Evolutionary conservation across 2,797 vertebrate genomes (phyloP), one percentile per base, ranked within the genome.

Genomic region (Anisognathus igniventris): DNA sequence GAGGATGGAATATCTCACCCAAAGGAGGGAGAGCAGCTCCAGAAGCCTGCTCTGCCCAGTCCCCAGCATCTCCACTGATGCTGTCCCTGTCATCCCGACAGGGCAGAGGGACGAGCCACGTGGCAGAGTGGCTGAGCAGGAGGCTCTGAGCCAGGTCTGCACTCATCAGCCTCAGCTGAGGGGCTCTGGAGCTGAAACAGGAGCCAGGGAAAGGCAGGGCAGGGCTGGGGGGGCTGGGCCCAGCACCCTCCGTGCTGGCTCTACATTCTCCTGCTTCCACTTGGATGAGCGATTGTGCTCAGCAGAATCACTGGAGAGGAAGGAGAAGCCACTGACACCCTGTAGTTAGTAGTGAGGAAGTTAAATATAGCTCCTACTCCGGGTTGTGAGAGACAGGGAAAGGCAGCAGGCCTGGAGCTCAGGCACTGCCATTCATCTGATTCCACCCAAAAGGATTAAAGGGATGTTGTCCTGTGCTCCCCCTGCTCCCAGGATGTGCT

Each of bases 261-360:
- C 79, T 71, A 33, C 79, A 18, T 65, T 67, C 24, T 51, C 58
- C 56, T 81, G 1, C 88, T 95, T 90, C 74, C 66, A 61, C 89
- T 86, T 79, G 82, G 68, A 72, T 74, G 91, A 96, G 39, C 25
- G 50, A 70, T 37, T 68, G 66, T 7, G 2, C 84, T 88, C 1
- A 1, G 40, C 78, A 67, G 90, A 84, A 88, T 83, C 86, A 64
- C 81, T 67, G 75, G 72, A 88, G 84, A 74, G 86, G 81, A 94
- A 90, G 86, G 62, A 93, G 84, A 87, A 92, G 75, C 65, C 85
- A 81, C 60, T 57, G 90, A 79, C 82, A 71, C 89, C 79, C 92
- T 80, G 75, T 53, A 66, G 92, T 74, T 93, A 70, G 84, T 58
- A 79, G 37, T 35, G 87, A 90, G 89, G 67, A 53, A 72, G 83